These are phyloP conservation scores for Orthosia gracilis DNA, from an alignment of 2,888 invertebrate species.

Conservation along the genomic window DNA sequence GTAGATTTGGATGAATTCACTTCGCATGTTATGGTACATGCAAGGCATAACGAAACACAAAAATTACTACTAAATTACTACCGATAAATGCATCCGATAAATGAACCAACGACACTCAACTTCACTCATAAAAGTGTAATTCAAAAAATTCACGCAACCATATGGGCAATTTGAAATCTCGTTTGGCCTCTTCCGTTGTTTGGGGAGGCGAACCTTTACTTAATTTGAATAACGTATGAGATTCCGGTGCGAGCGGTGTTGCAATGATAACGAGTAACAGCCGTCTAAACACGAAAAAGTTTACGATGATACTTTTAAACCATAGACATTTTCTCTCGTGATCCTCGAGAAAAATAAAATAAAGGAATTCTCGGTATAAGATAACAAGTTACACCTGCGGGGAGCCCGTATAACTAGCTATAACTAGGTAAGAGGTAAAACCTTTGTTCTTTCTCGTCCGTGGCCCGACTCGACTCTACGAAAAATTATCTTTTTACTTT, in stretches of 20 bases:
- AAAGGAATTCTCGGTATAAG: constrained; percentile 83
- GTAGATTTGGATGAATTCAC: constrained; percentile 61
- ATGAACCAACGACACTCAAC: constrained; percentile 40
- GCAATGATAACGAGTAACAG: constrained; percentile 65
- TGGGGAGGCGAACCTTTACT: constrained; percentile 49
- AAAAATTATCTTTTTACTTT: constrained; percentile 89
- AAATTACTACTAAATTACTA: constrained; percentile 60
- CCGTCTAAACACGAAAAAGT: constrained; percentile 68
- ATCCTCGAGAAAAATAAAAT: constrained; percentile 78
- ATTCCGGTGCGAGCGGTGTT: constrained; percentile 57
- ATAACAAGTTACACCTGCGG: constrained; percentile 89
- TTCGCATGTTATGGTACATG: constrained; percentile 59
- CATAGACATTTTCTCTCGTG: constrained; percentile 74
- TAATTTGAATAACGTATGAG: constrained; percentile 65
- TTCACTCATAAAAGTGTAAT: constrained; percentile 48
- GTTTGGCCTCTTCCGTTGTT: constrained; percentile 49
- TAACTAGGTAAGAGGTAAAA: constrained; percentile 86
- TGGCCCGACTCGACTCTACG: constrained; percentile 84
- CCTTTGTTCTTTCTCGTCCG: constrained; percentile 88
- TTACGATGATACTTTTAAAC: constrained; percentile 76
- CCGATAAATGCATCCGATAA: constrained; percentile 62
- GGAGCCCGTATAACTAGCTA: constrained; percentile 85
- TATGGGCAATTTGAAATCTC: constrained; percentile 60
- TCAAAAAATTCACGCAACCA: constrained; percentile 52
- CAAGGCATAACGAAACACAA: constrained; percentile 62